Evolutionary conservation across 2,113 vertebrate genomes (phyloP).

Genomic region (Panthera tigris): DNA sequence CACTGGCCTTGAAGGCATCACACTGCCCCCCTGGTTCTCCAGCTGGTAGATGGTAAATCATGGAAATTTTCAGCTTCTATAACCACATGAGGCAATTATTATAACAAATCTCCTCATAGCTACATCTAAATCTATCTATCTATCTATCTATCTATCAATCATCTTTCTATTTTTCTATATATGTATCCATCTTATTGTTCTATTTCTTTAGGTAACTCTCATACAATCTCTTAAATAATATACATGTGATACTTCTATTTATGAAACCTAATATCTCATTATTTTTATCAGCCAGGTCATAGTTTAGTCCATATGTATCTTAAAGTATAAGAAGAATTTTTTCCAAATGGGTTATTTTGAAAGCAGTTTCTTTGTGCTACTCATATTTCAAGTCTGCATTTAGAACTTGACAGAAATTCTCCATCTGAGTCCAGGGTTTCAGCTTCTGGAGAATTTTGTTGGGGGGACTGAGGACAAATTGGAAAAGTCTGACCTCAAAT

Average conservation of each 20-base stretch:
- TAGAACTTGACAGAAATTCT: background rate
- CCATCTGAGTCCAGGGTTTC: background rate
- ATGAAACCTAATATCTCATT: background rate
- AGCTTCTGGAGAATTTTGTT: background rate
- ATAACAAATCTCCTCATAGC: too few relatives aligned
- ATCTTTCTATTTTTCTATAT: too few relatives aligned
- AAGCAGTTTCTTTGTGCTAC: background rate
- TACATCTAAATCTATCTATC: too few relatives aligned
- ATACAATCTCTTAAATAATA: background rate
- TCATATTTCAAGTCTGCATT: background rate
- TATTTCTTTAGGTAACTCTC: too few relatives aligned
- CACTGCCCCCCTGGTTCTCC: too few relatives aligned
- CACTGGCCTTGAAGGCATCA: background rate
- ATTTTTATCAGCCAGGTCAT: slow-evolving; percentile 20
- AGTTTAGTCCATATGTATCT: background rate
- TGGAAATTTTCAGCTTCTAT: too few relatives aligned
- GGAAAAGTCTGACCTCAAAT: background rate
- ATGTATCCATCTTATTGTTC: too few relatives aligned
- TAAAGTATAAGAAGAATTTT: background rate
- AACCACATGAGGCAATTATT: too few relatives aligned
- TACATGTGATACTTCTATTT: background rate
- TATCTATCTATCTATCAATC: too few relatives aligned
- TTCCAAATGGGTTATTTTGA: slow-evolving; percentile 18
- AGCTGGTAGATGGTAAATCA: too few relatives aligned
- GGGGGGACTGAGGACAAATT: background rate